phyloP scores from a whole-genome alignment of 2,797 vertebrate species.

The Alectoris magna region DNA sequence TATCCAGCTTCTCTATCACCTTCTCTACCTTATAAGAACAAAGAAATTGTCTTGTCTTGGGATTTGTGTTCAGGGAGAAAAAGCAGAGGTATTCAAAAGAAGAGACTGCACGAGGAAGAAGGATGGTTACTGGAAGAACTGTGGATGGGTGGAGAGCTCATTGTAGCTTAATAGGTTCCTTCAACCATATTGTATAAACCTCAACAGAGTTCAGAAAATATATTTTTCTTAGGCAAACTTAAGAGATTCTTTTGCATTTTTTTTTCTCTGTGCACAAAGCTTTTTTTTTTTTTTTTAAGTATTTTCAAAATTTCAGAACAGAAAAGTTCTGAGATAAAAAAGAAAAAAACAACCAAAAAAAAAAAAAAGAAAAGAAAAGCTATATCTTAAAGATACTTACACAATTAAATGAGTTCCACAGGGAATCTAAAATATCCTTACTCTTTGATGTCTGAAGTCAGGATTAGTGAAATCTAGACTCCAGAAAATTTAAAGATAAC shows the following conservation, averaged over 20 bases:
- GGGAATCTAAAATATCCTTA: constrained; percentile 51
- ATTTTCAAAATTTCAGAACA: neutral
- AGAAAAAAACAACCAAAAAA: neutral
- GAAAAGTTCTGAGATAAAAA: neutral
- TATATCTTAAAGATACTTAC: constrained; percentile 25
- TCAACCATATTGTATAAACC: neutral
- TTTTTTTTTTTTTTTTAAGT: neutral
- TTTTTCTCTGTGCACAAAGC: neutral
- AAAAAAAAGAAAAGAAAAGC: neutral
- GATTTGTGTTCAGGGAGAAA: neutral
- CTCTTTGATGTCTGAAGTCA: constrained; percentile 70
- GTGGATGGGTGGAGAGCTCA: neutral
- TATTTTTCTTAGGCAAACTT: neutral
- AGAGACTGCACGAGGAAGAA: neutral
- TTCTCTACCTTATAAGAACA: neutral
- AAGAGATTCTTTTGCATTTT: neutral
- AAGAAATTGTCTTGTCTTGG: neutral
- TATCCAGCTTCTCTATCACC: neutral
- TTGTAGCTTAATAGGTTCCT: neutral
- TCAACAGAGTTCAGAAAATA: neutral
- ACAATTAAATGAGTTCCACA: constrained; percentile 65
- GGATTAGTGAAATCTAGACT: constrained; percentile 72
- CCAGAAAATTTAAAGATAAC: constrained; percentile 56
- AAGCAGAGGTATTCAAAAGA: neutral
- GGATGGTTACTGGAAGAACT: neutral